phyloP scores from a whole-genome alignment of 2,888 invertebrate genomes.

The Helobdella robusta region DNA sequence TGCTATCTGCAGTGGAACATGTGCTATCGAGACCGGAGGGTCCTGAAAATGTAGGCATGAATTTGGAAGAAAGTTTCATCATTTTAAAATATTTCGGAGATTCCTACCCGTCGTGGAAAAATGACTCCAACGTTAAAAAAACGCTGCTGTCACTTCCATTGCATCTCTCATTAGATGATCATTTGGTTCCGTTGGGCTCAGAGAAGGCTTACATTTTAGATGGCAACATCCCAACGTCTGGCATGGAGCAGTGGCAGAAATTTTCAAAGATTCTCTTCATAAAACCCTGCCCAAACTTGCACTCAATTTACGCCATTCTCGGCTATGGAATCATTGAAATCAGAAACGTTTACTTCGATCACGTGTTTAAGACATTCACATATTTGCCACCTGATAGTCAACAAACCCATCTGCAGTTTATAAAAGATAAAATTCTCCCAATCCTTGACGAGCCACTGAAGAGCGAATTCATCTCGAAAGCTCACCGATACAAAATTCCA shows the following conservation, averaged over 20 bases:
- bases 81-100: constrained; percentile 37
- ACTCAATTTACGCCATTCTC: constrained; percentile 32
- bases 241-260: constrained; percentile 34
- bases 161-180: constrained; percentile 33
- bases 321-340: constrained; percentile 30
- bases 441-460: constrained; percentile 32
- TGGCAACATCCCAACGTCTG: constrained; percentile 33
- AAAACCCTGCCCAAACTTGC: constrained; percentile 28
- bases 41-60: constrained; percentile 20
- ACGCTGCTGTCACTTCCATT: constrained; percentile 33
- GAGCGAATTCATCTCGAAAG: constrained; percentile 25
- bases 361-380: constrained; percentile 35
- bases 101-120: constrained; percentile 30
- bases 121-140: constrained; percentile 19
- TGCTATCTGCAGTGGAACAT: constrained; percentile 30
- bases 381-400: constrained; percentile 30
- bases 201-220: constrained; percentile 33
- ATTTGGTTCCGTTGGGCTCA: constrained; percentile 30
- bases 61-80: constrained; percentile 33
- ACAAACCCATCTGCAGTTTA: constrained; percentile 33
- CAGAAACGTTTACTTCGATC: constrained; percentile 33
- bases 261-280: constrained; percentile 33
- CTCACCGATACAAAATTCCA: constrained; percentile 32
- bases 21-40: constrained; percentile 15
- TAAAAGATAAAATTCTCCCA: constrained; percentile 33